Base-by-base conservation (phyloP, 2,797 vertebrate species). In the Acipenser ruthenus region DNA sequence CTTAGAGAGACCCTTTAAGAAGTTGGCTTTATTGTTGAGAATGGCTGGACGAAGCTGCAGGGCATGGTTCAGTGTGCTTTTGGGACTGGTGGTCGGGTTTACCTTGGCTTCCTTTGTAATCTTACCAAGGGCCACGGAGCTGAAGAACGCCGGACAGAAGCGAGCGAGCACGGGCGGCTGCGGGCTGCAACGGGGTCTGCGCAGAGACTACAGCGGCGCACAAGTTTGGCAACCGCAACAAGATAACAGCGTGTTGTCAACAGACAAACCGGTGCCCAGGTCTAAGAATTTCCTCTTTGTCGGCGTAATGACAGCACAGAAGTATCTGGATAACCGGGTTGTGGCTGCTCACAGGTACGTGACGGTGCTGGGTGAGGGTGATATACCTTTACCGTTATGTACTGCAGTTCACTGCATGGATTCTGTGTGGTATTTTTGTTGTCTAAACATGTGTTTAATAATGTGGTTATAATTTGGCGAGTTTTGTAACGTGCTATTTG, bases 241-340 rank as follows among this genome's bases (percentile, higher is more conserved):
- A 62, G 78, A 79, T 58, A 79, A 82, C 77, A 77, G 80, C 49
- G 74, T 77, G 10, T 73, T 80, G 67, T 72, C 76, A 3, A 85
- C 87, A 0, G 78, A 84, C 68, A 75, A 82, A 8, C 76, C 85
- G 1, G 76, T 76, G 3, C 77, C 84, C 64, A 65, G 78, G 49
- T 89, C 90, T 67, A 82, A 73, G 6, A 87, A 81, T 78, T 97
- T 97, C 75, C 88, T 98, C 59, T 97, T 93, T 80, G 93, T 95
- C 47, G 96, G 96, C 62, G 96, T 97, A 66, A 96, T 98, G 96
- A 98, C 94, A 2, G 96, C 96, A 1, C 93, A 97, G 91, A 98
- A 98, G 78, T 98, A 98, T 89, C 93, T 98, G 84, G 84, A 91
- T 71, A 97, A 73, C 85, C 88, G 96, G 60, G 96, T 94, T 1